These are phyloP conservation scores for Hydroisotoma schaefferi DNA, from an alignment of 2,888 invertebrate genomes.

Conservation along the genomic window DNA sequence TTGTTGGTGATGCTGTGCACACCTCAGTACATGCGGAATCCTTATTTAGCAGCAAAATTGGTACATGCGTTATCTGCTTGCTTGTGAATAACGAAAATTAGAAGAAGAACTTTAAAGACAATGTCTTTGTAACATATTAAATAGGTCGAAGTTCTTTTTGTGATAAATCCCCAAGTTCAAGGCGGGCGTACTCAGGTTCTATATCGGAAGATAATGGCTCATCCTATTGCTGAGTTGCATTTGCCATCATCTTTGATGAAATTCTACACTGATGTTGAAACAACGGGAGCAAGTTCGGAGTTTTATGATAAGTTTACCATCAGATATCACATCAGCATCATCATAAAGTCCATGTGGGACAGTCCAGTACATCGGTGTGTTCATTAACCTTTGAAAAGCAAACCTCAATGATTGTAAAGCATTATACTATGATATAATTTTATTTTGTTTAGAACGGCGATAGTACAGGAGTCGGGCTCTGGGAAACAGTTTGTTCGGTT, in stretches of 20 bases:
- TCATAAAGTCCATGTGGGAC: constrained; percentile 94
- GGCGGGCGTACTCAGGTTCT: constrained; percentile 52
- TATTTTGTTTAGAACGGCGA: constrained; percentile 56
- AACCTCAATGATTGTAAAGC: constrained; percentile 5
- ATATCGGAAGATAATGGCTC: constrained; percentile 77
- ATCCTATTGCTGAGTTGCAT: constrained; percentile 74
- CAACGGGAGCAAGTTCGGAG: constrained; percentile 95
- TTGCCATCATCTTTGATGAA: constrained; percentile 91
- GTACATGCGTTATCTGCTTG: constrained; percentile 65
- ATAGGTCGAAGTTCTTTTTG: constrained; percentile 49
- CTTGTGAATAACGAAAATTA: neutral
- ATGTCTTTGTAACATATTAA: neutral
- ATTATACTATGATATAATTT: too few relatives aligned
- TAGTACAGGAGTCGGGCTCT: constrained; percentile 83
- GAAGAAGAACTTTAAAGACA: neutral
- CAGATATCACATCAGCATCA: constrained; percentile 94
- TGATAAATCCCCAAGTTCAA: constrained; percentile 57
- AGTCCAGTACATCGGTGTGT: constrained; percentile 74
- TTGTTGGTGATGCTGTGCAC: constrained; percentile 84
- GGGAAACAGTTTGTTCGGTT: constrained; percentile 94
- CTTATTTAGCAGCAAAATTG: constrained; percentile 93
- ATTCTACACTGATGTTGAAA: constrained; percentile 97
- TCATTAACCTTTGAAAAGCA: neutral
- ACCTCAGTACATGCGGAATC: constrained; percentile 87
- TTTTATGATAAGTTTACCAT: constrained; percentile 99